Conservation (phyloP, 2,113 vertebrate species). For the Ceyx melanurus region DNA sequence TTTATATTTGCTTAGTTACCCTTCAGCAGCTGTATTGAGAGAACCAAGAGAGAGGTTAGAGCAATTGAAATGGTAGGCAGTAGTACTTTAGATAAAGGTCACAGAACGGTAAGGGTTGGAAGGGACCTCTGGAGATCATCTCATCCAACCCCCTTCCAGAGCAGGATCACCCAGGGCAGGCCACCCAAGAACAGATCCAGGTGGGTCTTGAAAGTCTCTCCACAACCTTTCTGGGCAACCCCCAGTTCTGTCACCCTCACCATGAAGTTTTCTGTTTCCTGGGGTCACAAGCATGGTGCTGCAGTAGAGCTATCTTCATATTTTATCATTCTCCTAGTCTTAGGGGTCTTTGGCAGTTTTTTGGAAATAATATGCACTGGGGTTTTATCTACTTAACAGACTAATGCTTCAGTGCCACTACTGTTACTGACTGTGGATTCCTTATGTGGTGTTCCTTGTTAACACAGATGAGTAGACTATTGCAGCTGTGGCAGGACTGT, state of each 20-base stretch:
- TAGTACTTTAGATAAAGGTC: not conserved
- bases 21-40: not conserved
- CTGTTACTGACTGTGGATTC: not conserved
- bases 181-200: too few species aligned
- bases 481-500: not conserved
- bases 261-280: not conserved
- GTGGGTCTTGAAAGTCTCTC: too few species aligned
- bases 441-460: not conserved
- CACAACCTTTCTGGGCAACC: too few species aligned
- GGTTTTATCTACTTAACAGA: not conserved
- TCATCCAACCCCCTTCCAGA: too few species aligned
- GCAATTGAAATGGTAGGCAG: not conserved
- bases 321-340: not conserved
- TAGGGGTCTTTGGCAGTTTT: not conserved
- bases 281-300: not conserved
- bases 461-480: not conserved
- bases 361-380: fast-evolving
- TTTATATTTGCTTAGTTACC: not conserved
- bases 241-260: too few species aligned
- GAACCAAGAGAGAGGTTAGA: not conserved
- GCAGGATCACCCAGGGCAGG: too few species aligned
- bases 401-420: not conserved
- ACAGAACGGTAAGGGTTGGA: too few species aligned
- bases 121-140: too few species aligned
- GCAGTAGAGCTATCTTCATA: not conserved